phyloP scores from a whole-genome alignment of 2,888 invertebrate species.

The Diachrysia chrysitis region DNA sequence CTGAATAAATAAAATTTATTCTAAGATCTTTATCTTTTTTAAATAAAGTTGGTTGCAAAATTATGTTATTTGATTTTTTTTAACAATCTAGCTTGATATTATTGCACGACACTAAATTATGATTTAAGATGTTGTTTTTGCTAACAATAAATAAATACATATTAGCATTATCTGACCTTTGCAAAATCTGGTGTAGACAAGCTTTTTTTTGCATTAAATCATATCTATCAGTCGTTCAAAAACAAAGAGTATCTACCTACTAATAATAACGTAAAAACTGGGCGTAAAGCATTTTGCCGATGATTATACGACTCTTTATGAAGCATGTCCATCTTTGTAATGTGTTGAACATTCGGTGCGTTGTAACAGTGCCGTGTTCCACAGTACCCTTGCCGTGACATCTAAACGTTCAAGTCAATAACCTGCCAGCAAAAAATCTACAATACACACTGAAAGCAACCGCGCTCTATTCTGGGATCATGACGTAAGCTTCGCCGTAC shows the following conservation, averaged over 20 bases:
- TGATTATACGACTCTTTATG: slow-evolving; percentile 29
- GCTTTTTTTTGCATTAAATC: background rate
- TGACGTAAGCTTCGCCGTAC: slow-evolving; percentile 77
- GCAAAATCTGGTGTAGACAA: background rate
- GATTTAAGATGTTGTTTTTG: background rate
- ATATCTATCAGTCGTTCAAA: background rate
- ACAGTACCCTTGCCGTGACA: slow-evolving; percentile 85
- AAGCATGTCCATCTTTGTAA: slow-evolving; percentile 26
- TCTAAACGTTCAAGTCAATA: slow-evolving; percentile 84
- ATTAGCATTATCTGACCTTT: slow-evolving; percentile 1
- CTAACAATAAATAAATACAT: background rate
- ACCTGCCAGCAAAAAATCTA: slow-evolving; percentile 83
- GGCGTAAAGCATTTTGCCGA: slow-evolving; percentile 51
- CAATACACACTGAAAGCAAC: slow-evolving; percentile 80
- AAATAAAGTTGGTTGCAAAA: background rate
- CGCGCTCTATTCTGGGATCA: slow-evolving; percentile 79
- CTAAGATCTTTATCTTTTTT: no score
- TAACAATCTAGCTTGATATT: background rate
- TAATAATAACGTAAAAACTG: slow-evolving; percentile 32
- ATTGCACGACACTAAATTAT: background rate
- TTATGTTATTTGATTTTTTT: background rate
- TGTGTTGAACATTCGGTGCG: slow-evolving; percentile 49
- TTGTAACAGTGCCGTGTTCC: slow-evolving; percentile 49
- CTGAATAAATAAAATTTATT: background rate
- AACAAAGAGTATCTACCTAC: slow-evolving; percentile 6